Conservation (phyloP, 2,797 vertebrate genomes). For the Danio choprae region DNA sequence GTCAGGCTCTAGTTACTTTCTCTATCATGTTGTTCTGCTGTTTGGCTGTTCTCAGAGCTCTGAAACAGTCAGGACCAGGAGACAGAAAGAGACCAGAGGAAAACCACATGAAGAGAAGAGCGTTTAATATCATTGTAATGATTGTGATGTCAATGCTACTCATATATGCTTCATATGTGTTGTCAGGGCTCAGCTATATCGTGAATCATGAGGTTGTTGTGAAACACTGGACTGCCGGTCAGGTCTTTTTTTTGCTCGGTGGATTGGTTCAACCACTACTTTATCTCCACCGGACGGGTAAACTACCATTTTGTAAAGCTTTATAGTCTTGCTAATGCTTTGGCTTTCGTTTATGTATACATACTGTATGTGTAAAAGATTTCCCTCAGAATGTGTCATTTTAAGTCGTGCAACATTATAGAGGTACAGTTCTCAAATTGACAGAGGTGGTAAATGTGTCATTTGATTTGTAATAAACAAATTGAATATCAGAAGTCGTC, state of each 20-base stretch:
- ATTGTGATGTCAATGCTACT: neutral
- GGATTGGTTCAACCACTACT: constrained; percentile 17
- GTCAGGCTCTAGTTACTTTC: neutral
- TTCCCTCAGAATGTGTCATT: too few relatives aligned
- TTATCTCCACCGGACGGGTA: constrained; percentile 7
- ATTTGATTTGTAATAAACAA: too few relatives aligned
- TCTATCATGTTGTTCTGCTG: constrained; percentile 30
- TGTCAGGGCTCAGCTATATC: constrained; percentile 10
- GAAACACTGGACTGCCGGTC: neutral
- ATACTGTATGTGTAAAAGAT: too few relatives aligned
- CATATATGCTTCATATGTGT: neutral
- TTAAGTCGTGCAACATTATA: too few relatives aligned
- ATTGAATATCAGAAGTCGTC: too few relatives aligned
- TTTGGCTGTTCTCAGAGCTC: constrained; percentile 39
- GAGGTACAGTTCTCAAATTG: too few relatives aligned
- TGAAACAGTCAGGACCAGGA: constrained; percentile 19
- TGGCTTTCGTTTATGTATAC: too few relatives aligned
- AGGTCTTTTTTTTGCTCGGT: constrained; percentile 3
- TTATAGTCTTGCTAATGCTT: neutral
- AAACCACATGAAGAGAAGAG: constrained; percentile 1
- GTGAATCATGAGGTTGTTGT: neutral
- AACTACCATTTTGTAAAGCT: neutral
- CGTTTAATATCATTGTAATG: constrained; percentile 12
- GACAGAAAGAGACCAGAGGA: neutral
- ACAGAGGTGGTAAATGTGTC: too few relatives aligned